Evolutionary conservation across 92 coral and sea anemone species (phyloP).

Genomic region (Heteractis magnifica): DNA sequence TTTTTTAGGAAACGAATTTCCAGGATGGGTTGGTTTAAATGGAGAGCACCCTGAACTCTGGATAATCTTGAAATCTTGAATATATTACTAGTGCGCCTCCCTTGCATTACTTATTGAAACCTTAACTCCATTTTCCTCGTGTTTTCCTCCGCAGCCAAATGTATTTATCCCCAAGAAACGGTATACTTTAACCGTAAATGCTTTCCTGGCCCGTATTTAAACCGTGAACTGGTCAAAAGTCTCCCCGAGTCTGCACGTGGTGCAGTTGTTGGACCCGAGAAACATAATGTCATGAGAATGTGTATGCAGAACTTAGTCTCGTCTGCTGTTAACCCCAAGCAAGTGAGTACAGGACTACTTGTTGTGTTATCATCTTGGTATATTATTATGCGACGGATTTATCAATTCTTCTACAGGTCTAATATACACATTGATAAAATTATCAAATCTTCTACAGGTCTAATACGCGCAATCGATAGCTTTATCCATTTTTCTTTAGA

Average conservation of each 20-base stretch:
- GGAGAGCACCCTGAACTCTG: no score
- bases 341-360: conserved; percentile 19
- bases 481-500: no score
- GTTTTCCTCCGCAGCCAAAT: conserved; percentile 60
- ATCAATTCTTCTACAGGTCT: no score
- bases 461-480: no score
- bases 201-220: conserved; percentile 84
- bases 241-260: conserved; percentile 94
- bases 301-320: conserved; percentile 95
- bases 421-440: no score
- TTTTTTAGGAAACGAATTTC: no score
- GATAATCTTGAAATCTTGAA: no score
- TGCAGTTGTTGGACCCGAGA: conserved; percentile 93
- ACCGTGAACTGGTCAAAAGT: conserved; percentile 82
- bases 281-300: conserved; percentile 93
- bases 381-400: no score
- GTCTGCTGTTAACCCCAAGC: conserved; percentile 87
- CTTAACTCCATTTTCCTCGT: neutral
- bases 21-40: no score
- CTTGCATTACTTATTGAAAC: no score
- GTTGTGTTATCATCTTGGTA: neutral
- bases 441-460: no score
- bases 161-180: conserved; percentile 86
- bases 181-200: conserved; percentile 91
- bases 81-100: no score